Conservation (phyloP, 2,113 vertebrate species). For the Neolamprologus variostigma region DNA sequence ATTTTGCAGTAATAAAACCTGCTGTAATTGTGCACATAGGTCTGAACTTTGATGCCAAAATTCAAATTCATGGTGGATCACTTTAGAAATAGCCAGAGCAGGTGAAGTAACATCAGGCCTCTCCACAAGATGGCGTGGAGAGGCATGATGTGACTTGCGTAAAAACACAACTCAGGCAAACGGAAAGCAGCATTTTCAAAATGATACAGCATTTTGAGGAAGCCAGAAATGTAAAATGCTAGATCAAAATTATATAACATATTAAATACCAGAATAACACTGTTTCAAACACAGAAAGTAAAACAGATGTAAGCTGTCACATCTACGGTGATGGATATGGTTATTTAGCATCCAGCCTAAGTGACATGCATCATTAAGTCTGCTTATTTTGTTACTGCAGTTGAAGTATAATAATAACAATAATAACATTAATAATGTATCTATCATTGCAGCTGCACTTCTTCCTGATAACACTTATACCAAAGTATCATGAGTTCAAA, state of each 20-base stretch:
- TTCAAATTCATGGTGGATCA: background rate
- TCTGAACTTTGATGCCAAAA: background rate
- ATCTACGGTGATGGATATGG: background rate
- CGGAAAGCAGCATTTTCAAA: fast-evolving
- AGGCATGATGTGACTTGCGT: fast-evolving
- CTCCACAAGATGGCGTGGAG: background rate
- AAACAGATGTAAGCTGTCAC: background rate
- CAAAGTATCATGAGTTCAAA: background rate
- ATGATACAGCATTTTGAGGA: background rate
- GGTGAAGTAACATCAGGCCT: background rate
- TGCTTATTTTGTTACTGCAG: background rate
- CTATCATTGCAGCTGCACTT: background rate
- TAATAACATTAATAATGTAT: background rate
- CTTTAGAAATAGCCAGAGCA: background rate
- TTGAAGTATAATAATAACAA: background rate
- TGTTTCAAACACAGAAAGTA: background rate
- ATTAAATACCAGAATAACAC: background rate
- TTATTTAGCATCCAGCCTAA: background rate
- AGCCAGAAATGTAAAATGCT: background rate
- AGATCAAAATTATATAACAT: background rate
- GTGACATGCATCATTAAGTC: background rate
- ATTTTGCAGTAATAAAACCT: background rate
- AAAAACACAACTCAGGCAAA: background rate
- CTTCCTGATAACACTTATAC: background rate
- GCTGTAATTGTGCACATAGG: background rate